Evolutionary conservation across 2,888 invertebrate genomes (phyloP).

Genomic region (Ctena decussata): DNA sequence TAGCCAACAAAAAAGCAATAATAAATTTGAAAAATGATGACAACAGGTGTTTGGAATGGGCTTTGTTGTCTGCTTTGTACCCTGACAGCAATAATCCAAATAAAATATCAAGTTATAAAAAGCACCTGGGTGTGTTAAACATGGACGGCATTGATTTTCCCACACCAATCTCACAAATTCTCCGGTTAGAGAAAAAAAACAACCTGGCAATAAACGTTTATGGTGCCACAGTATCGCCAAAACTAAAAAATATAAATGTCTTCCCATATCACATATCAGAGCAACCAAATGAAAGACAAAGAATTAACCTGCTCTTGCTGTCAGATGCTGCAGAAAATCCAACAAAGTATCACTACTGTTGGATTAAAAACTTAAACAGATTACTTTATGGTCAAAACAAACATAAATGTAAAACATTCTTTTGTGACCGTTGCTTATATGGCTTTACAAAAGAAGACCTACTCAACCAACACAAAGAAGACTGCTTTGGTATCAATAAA

Average conservation of each 20-base stretch:
- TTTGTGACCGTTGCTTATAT: slow-evolving; percentile 35
- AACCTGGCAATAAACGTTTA: slow-evolving; percentile 29
- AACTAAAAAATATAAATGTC: slow-evolving; percentile 18
- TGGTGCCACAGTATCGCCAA: slow-evolving; percentile 13
- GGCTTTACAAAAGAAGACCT: slow-evolving; percentile 31
- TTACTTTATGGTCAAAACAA: slow-evolving; percentile 13
- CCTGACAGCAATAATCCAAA: slow-evolving; percentile 16
- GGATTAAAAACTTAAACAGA: neutral
- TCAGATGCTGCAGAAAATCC: slow-evolving; percentile 4
- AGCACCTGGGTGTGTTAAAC: slow-evolving; percentile 13
- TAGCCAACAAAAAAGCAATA: slow-evolving; percentile 44
- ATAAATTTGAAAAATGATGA: slow-evolving; percentile 37
- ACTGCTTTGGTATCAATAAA: slow-evolving; percentile 37
- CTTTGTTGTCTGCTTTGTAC: slow-evolving; percentile 29
- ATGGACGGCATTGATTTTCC: slow-evolving; percentile 28
- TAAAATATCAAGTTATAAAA: slow-evolving; percentile 20
- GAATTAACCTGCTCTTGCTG: neutral
- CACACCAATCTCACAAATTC: slow-evolving; percentile 36
- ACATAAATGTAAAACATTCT: slow-evolving; percentile 16
- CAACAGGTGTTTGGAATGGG: slow-evolving; percentile 26
- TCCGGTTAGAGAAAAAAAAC: slow-evolving; percentile 32
- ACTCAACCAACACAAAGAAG: slow-evolving; percentile 33
- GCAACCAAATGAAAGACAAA: slow-evolving; percentile 26
- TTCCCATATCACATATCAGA: slow-evolving; percentile 46
- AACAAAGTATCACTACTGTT: slow-evolving; percentile 31